These are phyloP conservation scores for Henricia sp. DNA, from an alignment of 53 echinoderm and acorn worm genomes.

Conservation along the genomic window DNA sequence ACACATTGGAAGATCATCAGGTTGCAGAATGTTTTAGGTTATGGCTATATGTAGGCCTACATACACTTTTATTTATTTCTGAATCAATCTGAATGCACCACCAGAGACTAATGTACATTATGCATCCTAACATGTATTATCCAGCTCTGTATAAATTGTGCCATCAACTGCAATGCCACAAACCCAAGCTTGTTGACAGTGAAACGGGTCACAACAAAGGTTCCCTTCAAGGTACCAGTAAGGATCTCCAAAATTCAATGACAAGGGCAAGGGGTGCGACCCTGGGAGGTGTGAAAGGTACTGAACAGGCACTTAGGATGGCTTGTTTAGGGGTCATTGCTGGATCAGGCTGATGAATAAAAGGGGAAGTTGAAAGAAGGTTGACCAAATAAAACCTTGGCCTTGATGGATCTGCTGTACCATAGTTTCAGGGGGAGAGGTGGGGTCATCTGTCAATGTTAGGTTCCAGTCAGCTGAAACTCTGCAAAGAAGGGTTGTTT, in stretches of 20 bases:
- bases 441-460: slow-evolving; percentile 52
- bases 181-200: slow-evolving; percentile 41
- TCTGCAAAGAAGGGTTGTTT: too few species aligned
- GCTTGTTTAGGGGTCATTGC: slow-evolving; percentile 38
- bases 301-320: slow-evolving; percentile 47
- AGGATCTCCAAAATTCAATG: slow-evolving; percentile 26
- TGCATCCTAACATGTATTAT: not conserved
- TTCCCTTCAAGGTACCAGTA: not conserved
- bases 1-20: too few species aligned
- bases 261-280: slow-evolving; percentile 22
- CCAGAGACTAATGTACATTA: too few species aligned
- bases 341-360: slow-evolving; percentile 32
- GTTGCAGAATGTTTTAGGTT: too few species aligned
- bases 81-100: too few species aligned
- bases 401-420: slow-evolving; percentile 9
- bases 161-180: not conserved
- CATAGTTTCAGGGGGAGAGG: not conserved
- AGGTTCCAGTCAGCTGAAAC: too few species aligned
- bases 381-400: slow-evolving; percentile 4
- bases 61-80: too few species aligned
- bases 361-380: not conserved
- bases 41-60: too few species aligned
- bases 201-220: slow-evolving; percentile 31
- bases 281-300: slow-evolving; percentile 46
- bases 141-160: slow-evolving; percentile 6